Conservation (phyloP, 2,797 vertebrate genomes). For the Anguilla megastoma region DNA sequence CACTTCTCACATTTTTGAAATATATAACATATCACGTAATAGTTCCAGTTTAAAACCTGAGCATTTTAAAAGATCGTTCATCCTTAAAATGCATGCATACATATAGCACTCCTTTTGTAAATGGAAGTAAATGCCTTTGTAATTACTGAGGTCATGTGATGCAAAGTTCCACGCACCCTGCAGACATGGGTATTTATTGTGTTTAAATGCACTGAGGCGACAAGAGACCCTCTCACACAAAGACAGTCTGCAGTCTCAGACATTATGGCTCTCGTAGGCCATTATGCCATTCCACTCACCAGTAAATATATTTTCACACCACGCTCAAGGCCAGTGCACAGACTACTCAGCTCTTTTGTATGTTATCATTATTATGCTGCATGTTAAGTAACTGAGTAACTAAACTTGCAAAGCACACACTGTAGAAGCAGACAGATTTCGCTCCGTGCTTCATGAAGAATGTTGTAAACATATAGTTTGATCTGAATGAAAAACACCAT, state of each 20-base stretch:
- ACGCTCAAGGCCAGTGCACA: not conserved
- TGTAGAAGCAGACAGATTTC: not conserved
- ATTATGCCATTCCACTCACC: conserved; percentile 42
- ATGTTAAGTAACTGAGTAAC: not conserved
- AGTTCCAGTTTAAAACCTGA: not conserved
- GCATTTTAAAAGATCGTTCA: not conserved
- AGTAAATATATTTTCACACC: not conserved
- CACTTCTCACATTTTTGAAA: not conserved
- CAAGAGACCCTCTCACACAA: conserved; percentile 59
- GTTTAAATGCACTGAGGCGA: conserved; percentile 58
- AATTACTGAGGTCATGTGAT: conserved; percentile 58
- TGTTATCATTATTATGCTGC: conserved; percentile 8
- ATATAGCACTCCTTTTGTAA: conserved; percentile 24
- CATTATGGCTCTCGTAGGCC: conserved; percentile 43
- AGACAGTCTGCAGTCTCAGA: conserved; percentile 66
- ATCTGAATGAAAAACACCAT: not conserved
- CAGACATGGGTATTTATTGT: conserved; percentile 58
- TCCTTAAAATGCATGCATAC: not conserved
- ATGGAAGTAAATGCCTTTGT: conserved; percentile 53
- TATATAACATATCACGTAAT: not conserved
- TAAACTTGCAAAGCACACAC: not conserved
- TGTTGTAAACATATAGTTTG: not conserved
- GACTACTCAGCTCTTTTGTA: not conserved
- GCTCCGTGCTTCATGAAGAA: not conserved
- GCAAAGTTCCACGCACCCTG: not conserved